Evolutionary conservation across 2,888 invertebrate genomes (phyloP), one percentile per base, ranked within the genome.

Genomic region (Dorcus hopei): DNA sequence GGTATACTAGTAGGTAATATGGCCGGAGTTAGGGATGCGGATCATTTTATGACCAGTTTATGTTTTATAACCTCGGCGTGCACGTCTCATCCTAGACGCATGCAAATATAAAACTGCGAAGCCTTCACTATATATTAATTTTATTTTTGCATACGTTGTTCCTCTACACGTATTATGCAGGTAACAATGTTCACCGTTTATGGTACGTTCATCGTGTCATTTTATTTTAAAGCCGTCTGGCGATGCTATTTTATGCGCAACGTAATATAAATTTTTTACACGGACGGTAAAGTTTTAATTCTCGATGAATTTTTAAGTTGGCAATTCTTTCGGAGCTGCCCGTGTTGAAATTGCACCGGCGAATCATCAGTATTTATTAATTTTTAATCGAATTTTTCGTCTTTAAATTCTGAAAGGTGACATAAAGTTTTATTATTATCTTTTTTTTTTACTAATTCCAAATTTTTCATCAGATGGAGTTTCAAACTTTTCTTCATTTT

Each of bases 111-210:
- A 72, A 74, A 73, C 68, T 69, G 70, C 66, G 68, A 70, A 75
- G 73, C 72, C 69, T 69, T 71, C 68, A 55, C 70, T 73, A 72
- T 73, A 72, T 74, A 74, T 74, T 74, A 74, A 74, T 75, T 72
- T 72, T 71, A 70, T 65, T 67, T 65, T 64, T 68, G 71, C 72
- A 70, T 71, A 72, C 70, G 72, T 72, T 72, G 62, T 64, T 57
- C 51, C 51, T 52, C 43, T 57, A 57, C 57, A 51, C 41, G 52
- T 45, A 45, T 45, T 45, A 45, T 47, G 14, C 51, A 52, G 52
- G 52, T 52, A 57, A 39, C 57, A 52, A 52, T 47, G 49, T 52
- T 57, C 57, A 57, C 38, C 49, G 16, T 33, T 54, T 49, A 41
- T 49, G 47, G 38, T 26, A 42, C 16, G 40, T 40, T 11, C 26